Evolutionary conservation across 1,140 invertebrate species (phyloP), one percentile per base, ranked within the genome.

Genomic region (Hypsibius dujardini): DNA sequence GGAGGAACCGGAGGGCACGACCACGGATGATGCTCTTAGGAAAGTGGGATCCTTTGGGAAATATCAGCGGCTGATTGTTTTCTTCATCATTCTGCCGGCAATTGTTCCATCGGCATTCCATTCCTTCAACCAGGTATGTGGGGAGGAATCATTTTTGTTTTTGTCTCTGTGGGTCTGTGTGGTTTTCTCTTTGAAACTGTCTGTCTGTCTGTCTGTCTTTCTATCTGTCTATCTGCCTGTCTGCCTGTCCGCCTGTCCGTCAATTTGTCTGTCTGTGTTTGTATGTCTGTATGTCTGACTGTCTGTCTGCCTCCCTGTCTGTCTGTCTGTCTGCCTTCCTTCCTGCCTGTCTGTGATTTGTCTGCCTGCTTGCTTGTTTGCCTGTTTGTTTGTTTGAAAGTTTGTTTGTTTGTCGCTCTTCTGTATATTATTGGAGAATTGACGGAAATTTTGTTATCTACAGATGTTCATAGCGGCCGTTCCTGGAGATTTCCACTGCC

Each of bases 61-160:
- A 40, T 92, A 92, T 78, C 90, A 93, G 77, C 89, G 89, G 76
- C 81, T 89, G 71, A 80, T 93, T 62, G 79, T 92, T 40, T 91
- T 89, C 87, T 81, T 91, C 40, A 87, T 92, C 15, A 90, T 90
- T 75, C 79, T 92, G 46, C 90, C 90, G 12, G 89, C 89, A 1
- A 90, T 90, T 75, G 83, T 92, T 71, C 89, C 90, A 0, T 92
- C 89, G 76, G 90, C 89, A 1, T 92, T 91, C 78, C 88, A 89
- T 78, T 89, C 89, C 1, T 92, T 91, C 78, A 92, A 90, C 80
- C 90, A 92, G 77, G 83, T 90, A 46, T 89, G 89, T 77, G 7
- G 7, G 50, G 50, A 56, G 28, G 28, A 28, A 28, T 28, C 28
- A 28, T 28, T 28, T 28, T 28, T 0, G 28, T 28, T 28, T 28